Conservation (phyloP, 2,797 vertebrate species). For the Labroides dimidiatus region DNA sequence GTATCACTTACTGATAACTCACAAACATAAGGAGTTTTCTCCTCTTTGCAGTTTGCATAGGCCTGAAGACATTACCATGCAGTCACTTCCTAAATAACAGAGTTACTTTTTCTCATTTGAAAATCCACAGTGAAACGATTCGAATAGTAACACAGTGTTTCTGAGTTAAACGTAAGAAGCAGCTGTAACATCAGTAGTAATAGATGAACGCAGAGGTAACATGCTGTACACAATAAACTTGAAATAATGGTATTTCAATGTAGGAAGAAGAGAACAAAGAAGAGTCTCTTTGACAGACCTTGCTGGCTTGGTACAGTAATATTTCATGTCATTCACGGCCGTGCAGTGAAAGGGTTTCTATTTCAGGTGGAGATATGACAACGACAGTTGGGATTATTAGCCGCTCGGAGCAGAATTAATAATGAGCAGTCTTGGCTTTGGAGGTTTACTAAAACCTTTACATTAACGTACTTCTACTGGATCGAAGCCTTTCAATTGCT, state of each 20-base stretch:
- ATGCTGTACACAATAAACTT: background rate
- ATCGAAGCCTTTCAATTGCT: constrained; percentile 4
- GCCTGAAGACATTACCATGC: too few relatives aligned
- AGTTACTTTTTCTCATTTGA: too few relatives aligned
- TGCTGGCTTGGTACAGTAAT: constrained; percentile 33
- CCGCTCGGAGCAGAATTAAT: constrained; percentile 36
- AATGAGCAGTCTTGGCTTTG: constrained; percentile 46
- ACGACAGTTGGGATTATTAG: constrained; percentile 42
- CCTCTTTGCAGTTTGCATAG: too few relatives aligned
- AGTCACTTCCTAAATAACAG: too few relatives aligned
- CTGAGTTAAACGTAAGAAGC: background rate
- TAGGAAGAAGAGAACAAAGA: constrained; percentile 6
- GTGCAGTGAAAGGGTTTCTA: constrained; percentile 37
- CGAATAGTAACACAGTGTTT: too few relatives aligned
- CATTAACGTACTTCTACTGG: constrained; percentile 5
- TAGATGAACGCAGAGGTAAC: background rate
- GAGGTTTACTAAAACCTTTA: constrained; percentile 14
- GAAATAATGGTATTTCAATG: background rate
- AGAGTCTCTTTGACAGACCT: background rate
- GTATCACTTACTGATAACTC: too few relatives aligned
- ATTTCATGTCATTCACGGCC: constrained; percentile 46
- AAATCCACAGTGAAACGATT: too few relatives aligned
- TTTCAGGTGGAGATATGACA: constrained; percentile 39
- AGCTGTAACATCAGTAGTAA: background rate
- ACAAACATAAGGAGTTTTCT: too few relatives aligned